A percentile compares a stretch with the other conserved stretches of the same genome.
Conservation (phyloP, 2,797 vertebrate species). For the Fratercula arctica region DNA sequence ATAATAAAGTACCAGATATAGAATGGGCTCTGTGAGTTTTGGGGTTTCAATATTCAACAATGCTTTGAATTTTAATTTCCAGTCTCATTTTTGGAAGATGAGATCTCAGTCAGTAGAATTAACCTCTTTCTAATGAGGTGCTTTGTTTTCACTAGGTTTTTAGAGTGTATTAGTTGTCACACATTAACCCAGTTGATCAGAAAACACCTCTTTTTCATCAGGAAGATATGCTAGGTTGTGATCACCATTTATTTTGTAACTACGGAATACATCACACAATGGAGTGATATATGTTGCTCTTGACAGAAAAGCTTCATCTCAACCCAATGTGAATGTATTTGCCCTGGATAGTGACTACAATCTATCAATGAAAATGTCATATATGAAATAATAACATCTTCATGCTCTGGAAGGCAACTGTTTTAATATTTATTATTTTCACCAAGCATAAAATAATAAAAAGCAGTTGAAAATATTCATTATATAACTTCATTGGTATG, state of each 20-base stretch:
- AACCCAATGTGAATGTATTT: rapidly evolving
- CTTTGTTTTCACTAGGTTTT: background rate
- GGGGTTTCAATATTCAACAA: background rate
- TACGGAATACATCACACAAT: background rate
- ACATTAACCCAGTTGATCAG: background rate
- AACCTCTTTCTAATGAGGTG: background rate
- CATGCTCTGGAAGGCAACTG: background rate
- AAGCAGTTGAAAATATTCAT: background rate
- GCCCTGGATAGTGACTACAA: background rate
- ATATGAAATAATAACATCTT: background rate
- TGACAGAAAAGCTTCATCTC: background rate
- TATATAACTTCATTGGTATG: background rate
- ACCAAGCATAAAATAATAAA: background rate
- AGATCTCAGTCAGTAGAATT: background rate
- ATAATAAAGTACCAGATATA: background rate
- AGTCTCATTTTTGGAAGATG: background rate
- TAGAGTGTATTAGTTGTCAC: background rate
- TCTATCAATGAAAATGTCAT: background rate
- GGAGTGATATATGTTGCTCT: background rate
- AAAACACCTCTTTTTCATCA: background rate
- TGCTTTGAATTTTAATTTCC: background rate
- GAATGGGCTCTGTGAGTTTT: background rate
- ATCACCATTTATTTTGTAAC: background rate
- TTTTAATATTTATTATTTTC: background rate
- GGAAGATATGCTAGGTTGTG: background rate